phyloP scores from a whole-genome alignment of 2,113 vertebrate genomes.

The Hassar affinis region DNA sequence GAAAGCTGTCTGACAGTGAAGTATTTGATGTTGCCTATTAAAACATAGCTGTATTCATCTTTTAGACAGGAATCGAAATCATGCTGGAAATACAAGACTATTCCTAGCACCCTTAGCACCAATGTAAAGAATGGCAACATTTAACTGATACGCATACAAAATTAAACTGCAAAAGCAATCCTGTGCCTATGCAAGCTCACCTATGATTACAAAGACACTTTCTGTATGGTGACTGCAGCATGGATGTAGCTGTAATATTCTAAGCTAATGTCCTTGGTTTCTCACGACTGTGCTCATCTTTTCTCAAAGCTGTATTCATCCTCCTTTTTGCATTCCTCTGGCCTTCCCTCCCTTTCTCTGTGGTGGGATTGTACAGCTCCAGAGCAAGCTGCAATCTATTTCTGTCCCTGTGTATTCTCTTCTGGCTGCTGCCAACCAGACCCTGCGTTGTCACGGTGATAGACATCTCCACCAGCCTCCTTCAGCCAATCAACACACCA shows the following conservation, averaged over 20 bases:
- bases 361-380: constrained; percentile 46
- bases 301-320: constrained; percentile 44
- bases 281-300: constrained; percentile 37
- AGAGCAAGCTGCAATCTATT: constrained; percentile 50
- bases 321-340: constrained; percentile 35
- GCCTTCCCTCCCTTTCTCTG: constrained; percentile 53
- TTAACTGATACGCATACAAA: neutral
- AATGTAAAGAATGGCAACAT: neutral
- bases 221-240: neutral
- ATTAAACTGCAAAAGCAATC: neutral
- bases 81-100: constrained; percentile 23
- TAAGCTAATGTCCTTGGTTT: constrained; percentile 44
- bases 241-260: constrained; percentile 36
- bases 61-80: constrained; percentile 8
- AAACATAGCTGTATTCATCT: constrained; percentile 11
- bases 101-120: neutral
- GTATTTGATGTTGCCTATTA: constrained; percentile 24
- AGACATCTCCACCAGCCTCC: constrained; percentile 50
- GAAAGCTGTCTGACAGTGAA: constrained; percentile 13
- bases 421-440: constrained; percentile 47
- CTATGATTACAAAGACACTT: constrained; percentile 14
- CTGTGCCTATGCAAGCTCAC: neutral
- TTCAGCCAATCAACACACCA: constrained; percentile 54
- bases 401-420: constrained; percentile 49
- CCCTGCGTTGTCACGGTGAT: constrained; percentile 56